Conservation (phyloP, 1,140 invertebrate species). For the Drosophila persimilis region DNA sequence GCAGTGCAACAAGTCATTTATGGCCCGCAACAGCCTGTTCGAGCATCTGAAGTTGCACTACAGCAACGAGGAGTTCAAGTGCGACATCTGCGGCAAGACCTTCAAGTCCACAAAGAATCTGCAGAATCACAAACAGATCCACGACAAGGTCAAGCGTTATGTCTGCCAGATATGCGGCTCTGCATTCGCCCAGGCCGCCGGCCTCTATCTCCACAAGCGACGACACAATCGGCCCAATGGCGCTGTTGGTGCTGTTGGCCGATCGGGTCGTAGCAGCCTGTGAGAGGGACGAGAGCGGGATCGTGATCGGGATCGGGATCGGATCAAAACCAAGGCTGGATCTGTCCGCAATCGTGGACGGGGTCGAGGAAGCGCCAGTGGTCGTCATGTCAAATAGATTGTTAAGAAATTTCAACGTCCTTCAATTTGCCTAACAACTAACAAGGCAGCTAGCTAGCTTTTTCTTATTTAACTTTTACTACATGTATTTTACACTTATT, state of each 20-base stretch:
- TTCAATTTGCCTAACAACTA: conserved; percentile 1
- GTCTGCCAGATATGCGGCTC: conserved; percentile 83
- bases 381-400: conserved; percentile 39
- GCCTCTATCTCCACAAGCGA: conserved; percentile 83
- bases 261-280: conserved; percentile 56
- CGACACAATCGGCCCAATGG: conserved; percentile 82
- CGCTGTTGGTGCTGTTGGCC: conserved; percentile 55
- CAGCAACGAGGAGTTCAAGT: conserved; percentile 83
- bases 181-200: conserved; percentile 83
- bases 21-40: conserved; percentile 83
- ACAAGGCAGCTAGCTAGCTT: conserved; percentile 27
- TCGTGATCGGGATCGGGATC: conserved; percentile 17
- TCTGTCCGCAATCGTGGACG: conserved; percentile 11
- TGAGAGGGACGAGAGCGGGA: conserved; percentile 49
- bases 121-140: conserved; percentile 80
- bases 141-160: conserved; percentile 84
- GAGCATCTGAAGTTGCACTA: conserved; percentile 84
- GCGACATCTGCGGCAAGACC: conserved; percentile 82
- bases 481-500: not conserved
- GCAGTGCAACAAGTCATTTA: conserved; percentile 79
- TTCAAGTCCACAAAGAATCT: conserved; percentile 80
- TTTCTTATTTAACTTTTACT: not conserved
- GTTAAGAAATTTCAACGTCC: not conserved
- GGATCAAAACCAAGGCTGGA: conserved; percentile 6
- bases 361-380: conserved; percentile 26